Evolutionary conservation across 2,113 vertebrate genomes (phyloP), one percentile per base, ranked within the genome.

Genomic region (Apteryx mantelli): DNA sequence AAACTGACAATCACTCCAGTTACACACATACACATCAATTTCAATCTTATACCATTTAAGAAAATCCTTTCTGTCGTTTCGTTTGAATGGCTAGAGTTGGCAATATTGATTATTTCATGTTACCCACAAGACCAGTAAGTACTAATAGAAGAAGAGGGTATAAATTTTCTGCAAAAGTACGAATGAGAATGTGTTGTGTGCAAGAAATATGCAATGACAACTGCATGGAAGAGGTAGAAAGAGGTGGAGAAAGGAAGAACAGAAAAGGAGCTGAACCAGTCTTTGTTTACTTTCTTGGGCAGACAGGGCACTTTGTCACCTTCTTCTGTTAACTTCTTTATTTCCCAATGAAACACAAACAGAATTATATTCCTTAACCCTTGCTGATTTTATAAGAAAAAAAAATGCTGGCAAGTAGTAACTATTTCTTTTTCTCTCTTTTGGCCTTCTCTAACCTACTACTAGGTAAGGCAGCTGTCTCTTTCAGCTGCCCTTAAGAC

Each of bases 331-430:
- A 48, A 17, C 3, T 88, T 77, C 1, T 28, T 12, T 8, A 74
- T 77, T 94, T 73, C 14, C 10, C 44, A 65, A n/a, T 36, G 42
- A 82, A 79, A 84, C 7, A 34, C 30, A 74, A 48, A 55, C 46
- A 6, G 3, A 86, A 70, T 61, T 56, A 2, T n/a, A 48, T 53
- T 68, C 13, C 15, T 69, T 10, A 56, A 34, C 18, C 0, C 0
- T 9, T 64, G 17, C 36, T 21, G 9, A 32, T 86, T 61, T 77
- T 84, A 28, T 70, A 11, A 65, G 11, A 22, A 83, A 82, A 26
- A 28, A 74, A 13, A 17, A 7, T 82, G 21, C 20, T 40, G 11
- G 16, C 10, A 69, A 70, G 6, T 25, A 42, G 21, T 5, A 82
- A 84, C 80, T 28, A 70, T 44, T 66, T 65, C 0, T 6, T 21